Conservation (phyloP, 2,797 vertebrate genomes). For the Mycteria americana region DNA sequence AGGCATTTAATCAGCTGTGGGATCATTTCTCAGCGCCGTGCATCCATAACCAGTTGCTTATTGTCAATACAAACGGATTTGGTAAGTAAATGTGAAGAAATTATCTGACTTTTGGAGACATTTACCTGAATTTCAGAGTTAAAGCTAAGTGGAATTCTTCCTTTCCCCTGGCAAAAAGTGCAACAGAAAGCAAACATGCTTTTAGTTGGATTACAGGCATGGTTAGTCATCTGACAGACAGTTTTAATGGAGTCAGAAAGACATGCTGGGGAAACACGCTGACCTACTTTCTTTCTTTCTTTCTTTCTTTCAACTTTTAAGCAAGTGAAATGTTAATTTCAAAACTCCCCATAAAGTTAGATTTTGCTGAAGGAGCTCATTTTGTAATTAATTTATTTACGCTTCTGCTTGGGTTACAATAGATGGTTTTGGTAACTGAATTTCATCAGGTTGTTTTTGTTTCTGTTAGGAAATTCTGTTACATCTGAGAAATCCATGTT, state of each 20-base stretch:
- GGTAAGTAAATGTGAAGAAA: conserved; percentile 42
- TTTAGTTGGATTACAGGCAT: conserved; percentile 61
- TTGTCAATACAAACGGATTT: conserved; percentile 27
- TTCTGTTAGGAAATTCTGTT: conserved; percentile 24
- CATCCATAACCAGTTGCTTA: conserved; percentile 15
- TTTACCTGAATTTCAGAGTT: conserved; percentile 52
- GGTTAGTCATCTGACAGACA: conserved; percentile 67
- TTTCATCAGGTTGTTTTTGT: conserved; percentile 34
- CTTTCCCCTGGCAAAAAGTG: conserved; percentile 32
- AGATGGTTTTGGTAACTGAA: conserved; percentile 12
- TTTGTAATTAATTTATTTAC: conserved; percentile 12
- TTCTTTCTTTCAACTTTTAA: conserved; percentile 4
- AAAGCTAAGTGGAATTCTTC: conserved; percentile 45
- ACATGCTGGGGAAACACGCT: conserved; percentile 48
- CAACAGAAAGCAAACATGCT: conserved; percentile 37
- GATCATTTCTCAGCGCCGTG: background rate
- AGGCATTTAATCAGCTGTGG: conserved; percentile 49
- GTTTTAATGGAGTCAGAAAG: conserved; percentile 68
- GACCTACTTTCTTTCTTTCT: conserved; percentile 64
- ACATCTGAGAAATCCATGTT: background rate
- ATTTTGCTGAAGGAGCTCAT: background rate
- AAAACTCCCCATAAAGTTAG: conserved; percentile 26
- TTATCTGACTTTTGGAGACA: conserved; percentile 16
- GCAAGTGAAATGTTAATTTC: conserved; percentile 34
- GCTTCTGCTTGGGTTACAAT: background rate